Conservation (phyloP, 2,113 vertebrate species). For the human (Homo sapiens) region GRCh38 chr20:15826001-15826500, state of each 20-base stretch:
- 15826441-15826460: background rate
- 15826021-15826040: background rate
- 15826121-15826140: background rate
- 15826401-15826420: background rate
- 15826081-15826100: background rate
- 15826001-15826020: background rate
- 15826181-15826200: background rate
- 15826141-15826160: conserved; percentile 23
- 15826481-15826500: background rate
- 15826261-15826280: background rate
- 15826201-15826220: background rate
- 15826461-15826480: background rate
- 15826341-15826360: background rate
- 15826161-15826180: background rate
- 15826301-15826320: background rate
- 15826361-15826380: background rate
- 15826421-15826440: background rate
- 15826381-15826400: background rate
- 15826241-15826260: background rate
- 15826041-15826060: background rate
- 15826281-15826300: background rate
- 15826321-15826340: background rate
- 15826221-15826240: background rate
- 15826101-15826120: background rate
- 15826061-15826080: background rate